phyloP scores from a whole-genome alignment of 2,888 invertebrate genomes.

The Clunio marinus region DNA sequence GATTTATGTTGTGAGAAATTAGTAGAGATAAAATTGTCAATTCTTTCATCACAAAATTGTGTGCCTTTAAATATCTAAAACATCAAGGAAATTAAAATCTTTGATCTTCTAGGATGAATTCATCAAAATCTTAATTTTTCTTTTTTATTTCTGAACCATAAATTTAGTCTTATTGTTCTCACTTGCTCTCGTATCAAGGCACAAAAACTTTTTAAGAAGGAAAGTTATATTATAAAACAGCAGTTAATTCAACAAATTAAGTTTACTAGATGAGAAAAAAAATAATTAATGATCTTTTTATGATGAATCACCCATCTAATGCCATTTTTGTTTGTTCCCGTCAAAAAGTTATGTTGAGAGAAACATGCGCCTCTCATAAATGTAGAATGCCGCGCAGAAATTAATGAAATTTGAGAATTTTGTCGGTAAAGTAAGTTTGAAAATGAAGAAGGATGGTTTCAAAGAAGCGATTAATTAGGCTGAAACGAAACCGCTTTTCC shows the following conservation, averaged over 20 bases:
- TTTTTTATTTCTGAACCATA: no score
- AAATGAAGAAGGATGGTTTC: not conserved
- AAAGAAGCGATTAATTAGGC: slow-evolving; percentile 34
- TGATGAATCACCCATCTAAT: slow-evolving; percentile 30
- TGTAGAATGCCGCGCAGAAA: slow-evolving; percentile 23
- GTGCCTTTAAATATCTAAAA: not conserved
- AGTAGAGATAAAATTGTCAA: not conserved
- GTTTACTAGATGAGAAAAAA: no score
- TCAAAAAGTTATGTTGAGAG: not conserved
- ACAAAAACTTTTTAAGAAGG: not conserved
- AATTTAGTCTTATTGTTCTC: no score
- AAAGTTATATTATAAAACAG: no score
- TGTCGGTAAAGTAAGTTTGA: no score
- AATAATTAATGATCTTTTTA: slow-evolving; percentile 36
- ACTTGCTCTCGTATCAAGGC: no score
- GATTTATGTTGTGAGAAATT: no score
- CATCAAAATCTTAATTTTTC: no score
- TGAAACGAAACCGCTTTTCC: slow-evolving; percentile 21
- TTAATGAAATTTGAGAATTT: slow-evolving; percentile 34
- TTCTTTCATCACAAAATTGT: not conserved
- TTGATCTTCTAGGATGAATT: no score
- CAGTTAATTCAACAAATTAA: not conserved
- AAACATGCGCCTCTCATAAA: slow-evolving; percentile 17
- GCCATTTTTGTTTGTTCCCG: slow-evolving; percentile 14
- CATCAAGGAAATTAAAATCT: no score